Evolutionary conservation across 1,140 invertebrate species (phyloP), one percentile per base, ranked within the genome.

Genomic region (Drosophila suzukii): DNA sequence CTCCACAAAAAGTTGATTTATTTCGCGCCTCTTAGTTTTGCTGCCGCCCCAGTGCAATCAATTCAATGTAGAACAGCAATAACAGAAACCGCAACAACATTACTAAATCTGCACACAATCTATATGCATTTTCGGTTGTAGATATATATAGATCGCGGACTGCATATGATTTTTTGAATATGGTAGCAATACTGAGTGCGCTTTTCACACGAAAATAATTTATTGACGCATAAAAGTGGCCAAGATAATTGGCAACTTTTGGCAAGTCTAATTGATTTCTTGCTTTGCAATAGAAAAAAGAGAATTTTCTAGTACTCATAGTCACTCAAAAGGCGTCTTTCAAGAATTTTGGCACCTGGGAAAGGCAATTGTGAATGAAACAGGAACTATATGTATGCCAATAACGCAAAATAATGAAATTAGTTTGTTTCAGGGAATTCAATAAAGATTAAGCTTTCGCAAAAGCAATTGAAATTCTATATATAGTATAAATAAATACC

Each of bases 201-300:
- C 75, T 72, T 74, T 81, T 81, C 60, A 78, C 62, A 68, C 78
- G 61, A 86, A 78, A 81, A 81, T 81, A 86, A 81, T 85, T 86
- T 78, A 81, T 81, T 81, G 83, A 85, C 70, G 82, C 78, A 78
- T 75, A 78, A 82, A 88, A 65, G 54, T 86, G 62, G 60, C 61
- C 77, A 57, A 86, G 77, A 78, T 85, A 86, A 85, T 85, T 82
- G 80, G 78, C 82, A 78, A 75, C 58, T 58, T 54, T 58, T 58
- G 61, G 78, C 82, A 72, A 72, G 34, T 63, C 61, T 34, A 72
- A 85, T 85, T 81, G 81, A 86, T 86, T 81, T 67, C 67, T 60
- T 20, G 63, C 36, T 61, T 67, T 47, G 17, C 59, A 17, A 24
- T 65, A n/a, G 20, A 17, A 20, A 63, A 65, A 30, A 38, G 27